Evolutionary conservation across 2,113 vertebrate genomes (phyloP), one percentile per base, ranked within the genome.

Genomic region (Mystacornis crossleyi): DNA sequence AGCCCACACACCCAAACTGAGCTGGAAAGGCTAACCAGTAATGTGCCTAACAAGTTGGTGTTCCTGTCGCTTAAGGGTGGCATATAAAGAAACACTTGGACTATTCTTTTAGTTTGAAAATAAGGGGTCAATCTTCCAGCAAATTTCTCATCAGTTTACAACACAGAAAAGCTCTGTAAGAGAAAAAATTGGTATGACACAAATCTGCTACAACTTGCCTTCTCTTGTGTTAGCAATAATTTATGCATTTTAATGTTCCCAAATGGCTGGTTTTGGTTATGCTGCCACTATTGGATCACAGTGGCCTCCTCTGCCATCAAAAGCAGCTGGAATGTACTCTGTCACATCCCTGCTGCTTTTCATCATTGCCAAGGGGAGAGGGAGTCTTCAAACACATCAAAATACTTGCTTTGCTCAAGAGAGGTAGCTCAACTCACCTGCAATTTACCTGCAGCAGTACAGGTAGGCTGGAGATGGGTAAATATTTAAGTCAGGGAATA

Each of bases 11-110:
- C 62, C 29, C 55, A 85, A 86, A 83, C 19, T 33, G 26, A 58
- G 20, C 18, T 55, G 60, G 47, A 81, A 90, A 87, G 13, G 9
- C 24, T 84, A 74, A 28, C 3, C 9, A 57, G 21, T 53, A 60
- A 33, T 23, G 7, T 28, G 18, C 71, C 29, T 66, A 53, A 66
- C 12, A 72, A 57, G 16, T 8, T 72, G 4, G 2, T 62, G 8
- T 45, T 85, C 47, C 42, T 85, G 9, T 70, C 82, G 10, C 28
- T 29, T 70, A n/a, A 82, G 26, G 15, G 70, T n/a, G 17, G 9
- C 0, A 0, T 75, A 57, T 15, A 54, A 82, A 69, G 43, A 73
- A 86, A 57, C 0, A 4, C 10, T 20, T n/a, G 45, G 16, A 8
- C 8, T 57, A 2, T 43, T 67, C 10, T 51, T 94, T 75, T 58